Evolutionary conservation across 2,888 invertebrate genomes (phyloP).

Genomic region (Gastrophysa polygoni): DNA sequence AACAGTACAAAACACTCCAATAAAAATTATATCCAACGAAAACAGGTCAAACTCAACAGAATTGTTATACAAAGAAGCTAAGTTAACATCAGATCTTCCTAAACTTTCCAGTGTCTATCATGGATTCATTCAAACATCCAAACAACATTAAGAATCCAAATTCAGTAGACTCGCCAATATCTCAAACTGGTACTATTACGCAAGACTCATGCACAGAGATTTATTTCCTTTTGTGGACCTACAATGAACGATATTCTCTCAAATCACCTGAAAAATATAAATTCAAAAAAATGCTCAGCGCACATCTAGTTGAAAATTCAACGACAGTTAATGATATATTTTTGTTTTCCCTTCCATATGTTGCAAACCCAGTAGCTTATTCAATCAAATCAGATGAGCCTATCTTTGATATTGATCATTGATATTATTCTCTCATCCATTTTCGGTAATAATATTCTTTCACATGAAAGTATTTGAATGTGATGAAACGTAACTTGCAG

Average conservation of each 20-base stretch:
- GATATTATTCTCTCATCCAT: too few species aligned
- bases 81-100: neutral
- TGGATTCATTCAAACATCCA: neutral
- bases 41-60: neutral
- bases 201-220: neutral
- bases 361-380: too few species aligned
- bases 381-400: too few species aligned
- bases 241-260: neutral
- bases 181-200: neutral
- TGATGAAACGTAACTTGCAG: too few species aligned
- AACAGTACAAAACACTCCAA: constrained; percentile 2
- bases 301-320: neutral
- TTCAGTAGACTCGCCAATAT: neutral
- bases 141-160: neutral
- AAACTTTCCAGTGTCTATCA: neutral
- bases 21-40: constrained; percentile 1
- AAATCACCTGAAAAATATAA: neutral
- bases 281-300: neutral
- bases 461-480: too few species aligned
- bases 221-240: neutral
- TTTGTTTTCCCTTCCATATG: neutral
- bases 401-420: too few species aligned
- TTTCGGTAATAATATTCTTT: too few species aligned
- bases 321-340: too few species aligned
- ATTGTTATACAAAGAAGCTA: neutral